These are phyloP conservation scores for Zenarchopterus dispar DNA, from an alignment of 2,797 vertebrate genomes.

Conservation along the genomic window DNA sequence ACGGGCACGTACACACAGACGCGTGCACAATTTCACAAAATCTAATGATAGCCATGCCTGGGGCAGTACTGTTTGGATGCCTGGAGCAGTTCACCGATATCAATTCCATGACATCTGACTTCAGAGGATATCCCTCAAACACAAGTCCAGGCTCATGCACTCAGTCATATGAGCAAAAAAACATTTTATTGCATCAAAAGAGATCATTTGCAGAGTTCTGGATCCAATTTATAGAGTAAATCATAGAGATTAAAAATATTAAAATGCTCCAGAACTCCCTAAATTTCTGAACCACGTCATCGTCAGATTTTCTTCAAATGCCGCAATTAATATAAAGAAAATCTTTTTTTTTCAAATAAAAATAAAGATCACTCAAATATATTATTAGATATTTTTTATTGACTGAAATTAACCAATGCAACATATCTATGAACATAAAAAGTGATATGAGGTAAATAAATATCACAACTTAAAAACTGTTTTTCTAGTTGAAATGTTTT, in stretches of 20 bases:
- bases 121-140: slow-evolving; percentile 49
- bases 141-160: slow-evolving; percentile 29
- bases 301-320: too few species aligned
- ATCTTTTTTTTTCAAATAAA: too few species aligned
- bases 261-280: neutral
- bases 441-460: too few species aligned
- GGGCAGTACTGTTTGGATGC: slow-evolving; percentile 67
- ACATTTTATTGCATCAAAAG: slow-evolving; percentile 18
- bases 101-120: slow-evolving; percentile 58
- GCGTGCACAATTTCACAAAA: slow-evolving; percentile 41
- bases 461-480: too few species aligned
- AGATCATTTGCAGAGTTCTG: slow-evolving; percentile 20
- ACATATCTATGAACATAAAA: too few species aligned
- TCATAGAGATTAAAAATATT: neutral
- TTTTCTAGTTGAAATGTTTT: too few species aligned
- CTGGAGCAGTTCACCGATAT: slow-evolving; percentile 65
- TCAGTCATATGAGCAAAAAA: slow-evolving; percentile 42
- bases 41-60: slow-evolving; percentile 65
- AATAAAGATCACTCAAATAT: too few species aligned
- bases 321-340: too few species aligned
- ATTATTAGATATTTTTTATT: too few species aligned
- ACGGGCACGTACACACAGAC: slow-evolving; percentile 18
- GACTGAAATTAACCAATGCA: too few species aligned
- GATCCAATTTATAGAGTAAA: slow-evolving; percentile 11
- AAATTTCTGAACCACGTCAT: neutral